Evolutionary conservation across 2,888 invertebrate genomes (phyloP), one percentile per base, ranked within the genome.

Genomic region (Catonia carolina): DNA sequence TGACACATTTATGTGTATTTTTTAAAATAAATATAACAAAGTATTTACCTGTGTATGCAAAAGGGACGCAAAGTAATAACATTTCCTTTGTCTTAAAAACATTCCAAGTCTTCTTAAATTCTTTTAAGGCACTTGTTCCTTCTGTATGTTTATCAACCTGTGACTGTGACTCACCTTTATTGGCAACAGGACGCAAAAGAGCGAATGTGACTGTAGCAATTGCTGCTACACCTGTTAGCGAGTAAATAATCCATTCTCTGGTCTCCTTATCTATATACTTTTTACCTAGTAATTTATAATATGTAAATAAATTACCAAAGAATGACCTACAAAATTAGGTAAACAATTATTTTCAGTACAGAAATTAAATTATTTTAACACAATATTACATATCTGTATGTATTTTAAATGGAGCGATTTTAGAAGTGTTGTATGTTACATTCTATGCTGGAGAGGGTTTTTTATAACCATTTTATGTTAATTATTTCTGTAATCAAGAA

Each of bases 1-100:
- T n/a, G n/a, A n/a, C n/a, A n/a, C n/a, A n/a, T n/a, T n/a, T n/a
- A n/a, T n/a, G n/a, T n/a, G n/a, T n/a, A n/a, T n/a, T n/a, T n/a
- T n/a, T n/a, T n/a, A n/a, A n/a, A n/a, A n/a, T n/a, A n/a, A n/a
- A n/a, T n/a, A n/a, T n/a, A n/a, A n/a, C n/a, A n/a, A n/a, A n/a
- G n/a, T 41, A 2, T 4, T 70, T 71, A 89, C 91, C 96, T 58
- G 94, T 93, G 69, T 94, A 97, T 53, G 91, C 80, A 72, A 95
- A 96, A 0, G 89, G 86, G 56, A 90, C 71, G 63, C 88, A 84
- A 14, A 97, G 76, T 12, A 93, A 69, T 47, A 92, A 66, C 92
- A 97, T 97, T 64, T 89, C 83, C 33, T 78, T 78, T 0, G 94
- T 94, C 55, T 83, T 71, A 71, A 93, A 86, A 42, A 97, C 74